Evolutionary conservation across 1,140 invertebrate species (phyloP).

Genomic region (Teleopsis dalmanni): DNA sequence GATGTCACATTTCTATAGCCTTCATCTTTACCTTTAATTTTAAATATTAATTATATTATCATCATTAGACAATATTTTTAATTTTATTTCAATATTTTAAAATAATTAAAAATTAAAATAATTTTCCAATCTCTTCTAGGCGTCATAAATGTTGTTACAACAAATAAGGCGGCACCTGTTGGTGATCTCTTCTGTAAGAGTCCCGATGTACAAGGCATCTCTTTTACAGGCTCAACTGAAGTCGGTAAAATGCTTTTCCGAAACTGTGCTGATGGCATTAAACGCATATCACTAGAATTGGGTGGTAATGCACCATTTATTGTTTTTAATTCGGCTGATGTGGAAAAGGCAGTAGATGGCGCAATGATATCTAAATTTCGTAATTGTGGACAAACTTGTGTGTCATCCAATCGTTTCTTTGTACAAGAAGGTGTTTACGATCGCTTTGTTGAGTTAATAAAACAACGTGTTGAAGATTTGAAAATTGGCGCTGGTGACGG

Average conservation of each 20-base stretch:
- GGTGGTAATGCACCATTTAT: conserved; percentile 99
- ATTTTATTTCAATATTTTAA: no score
- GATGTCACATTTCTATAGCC: no score
- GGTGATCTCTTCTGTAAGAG: conserved; percentile 83
- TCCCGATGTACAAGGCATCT: conserved; percentile 77
- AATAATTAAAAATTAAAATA: no score
- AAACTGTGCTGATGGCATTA: conserved; percentile 79
- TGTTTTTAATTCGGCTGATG: conserved; percentile 87
- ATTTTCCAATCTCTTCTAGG: no score
- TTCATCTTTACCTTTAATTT: no score
- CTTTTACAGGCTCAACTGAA: conserved; percentile 88
- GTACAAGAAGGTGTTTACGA: conserved; percentile 81
- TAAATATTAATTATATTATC: no score
- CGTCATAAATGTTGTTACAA: conserved; percentile 87
- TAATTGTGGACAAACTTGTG: conserved; percentile 94
- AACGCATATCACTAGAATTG: conserved; percentile 84
- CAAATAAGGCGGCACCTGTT: conserved; percentile 64
- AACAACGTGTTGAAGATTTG: conserved; percentile 60
- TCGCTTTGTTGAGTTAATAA: conserved; percentile 70
- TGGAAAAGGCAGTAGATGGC: conserved; percentile 80
- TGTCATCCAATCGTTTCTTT: conserved; percentile 89
- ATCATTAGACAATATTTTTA: no score
- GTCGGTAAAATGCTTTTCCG: conserved; percentile 85
- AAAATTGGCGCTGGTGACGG: conserved; percentile 75
- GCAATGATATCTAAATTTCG: conserved; percentile 91